Conservation (phyloP, 2,888 invertebrate species). For the Ennomos fuscantarius region DNA sequence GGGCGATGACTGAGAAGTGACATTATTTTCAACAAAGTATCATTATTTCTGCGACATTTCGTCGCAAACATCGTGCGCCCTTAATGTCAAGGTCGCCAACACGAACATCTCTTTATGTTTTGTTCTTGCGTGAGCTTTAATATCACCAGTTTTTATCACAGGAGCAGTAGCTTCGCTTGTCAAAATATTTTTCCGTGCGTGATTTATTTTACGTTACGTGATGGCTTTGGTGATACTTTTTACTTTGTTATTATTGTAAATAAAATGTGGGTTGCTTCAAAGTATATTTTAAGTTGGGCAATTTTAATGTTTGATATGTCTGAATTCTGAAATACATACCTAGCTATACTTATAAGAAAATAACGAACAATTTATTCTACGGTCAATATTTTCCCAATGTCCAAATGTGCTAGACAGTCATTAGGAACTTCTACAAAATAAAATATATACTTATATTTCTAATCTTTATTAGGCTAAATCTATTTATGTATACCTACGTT, state of each 20-base stretch:
- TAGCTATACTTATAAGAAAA: too few relatives aligned
- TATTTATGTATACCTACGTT: too few relatives aligned
- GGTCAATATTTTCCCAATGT: too few relatives aligned
- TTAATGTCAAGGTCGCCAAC: slow-evolving; percentile 37
- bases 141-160: slow-evolving; percentile 33
- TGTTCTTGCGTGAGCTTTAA: slow-evolving; percentile 30
- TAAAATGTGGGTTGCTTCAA: not conserved
- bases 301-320: too few relatives aligned
- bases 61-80: slow-evolving; percentile 20
- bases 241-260: not conserved
- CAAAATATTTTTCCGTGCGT: slow-evolving; percentile 14
- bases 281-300: too few relatives aligned
- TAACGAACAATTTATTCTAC: too few relatives aligned
- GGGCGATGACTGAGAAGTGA: slow-evolving; percentile 27
- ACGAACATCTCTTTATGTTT: slow-evolving; percentile 34
- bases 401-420: too few relatives aligned
- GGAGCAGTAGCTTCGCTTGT: slow-evolving; percentile 18
- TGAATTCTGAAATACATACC: too few relatives aligned
- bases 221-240: slow-evolving; percentile 3
- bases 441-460: too few relatives aligned
- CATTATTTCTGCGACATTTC: slow-evolving; percentile 23
- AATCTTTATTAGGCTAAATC: too few relatives aligned
- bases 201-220: slow-evolving; percentile 16
- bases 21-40: slow-evolving; percentile 17
- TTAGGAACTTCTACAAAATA: too few relatives aligned